Base-by-base conservation (phyloP, 2,888 invertebrate species). In the Alitta virens region DNA sequence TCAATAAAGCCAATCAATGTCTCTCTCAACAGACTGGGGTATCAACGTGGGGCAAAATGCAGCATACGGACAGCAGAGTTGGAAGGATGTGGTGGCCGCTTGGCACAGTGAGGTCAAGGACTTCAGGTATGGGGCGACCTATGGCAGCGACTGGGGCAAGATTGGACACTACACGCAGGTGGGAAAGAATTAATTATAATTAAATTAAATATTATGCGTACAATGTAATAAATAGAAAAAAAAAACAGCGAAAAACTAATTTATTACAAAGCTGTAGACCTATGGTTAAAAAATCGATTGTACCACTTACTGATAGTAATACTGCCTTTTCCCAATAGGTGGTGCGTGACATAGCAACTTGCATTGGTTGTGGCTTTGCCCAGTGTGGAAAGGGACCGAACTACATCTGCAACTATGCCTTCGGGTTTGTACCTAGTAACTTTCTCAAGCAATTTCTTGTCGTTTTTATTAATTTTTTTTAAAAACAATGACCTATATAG, bases 391-490 rank as follows among this genome's bases (percentile, higher is more conserved):
- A 42, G 7, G 43, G 43, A 16, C 24, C 23, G 1, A 42, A n/a
- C 33, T 60, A 60, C 27, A 25, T 60, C 18, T 60, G 60, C 46
- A 60, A 60, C 49, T 60, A 60, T 21, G 60, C 60, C 1, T 38
- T 54, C 26, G 60, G 60, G 60, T 60, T 25, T 18, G 54, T 26
- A n/a, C n/a, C n/a, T n/a, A n/a, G n/a, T n/a, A n/a, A 16, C 14
- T 3, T 40, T 14, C n/a, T n/a, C n/a, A n/a, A n/a, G n/a, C n/a
- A n/a, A n/a, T n/a, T n/a, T 2, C 21, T 26, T n/a, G n/a, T n/a
- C 2, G 23, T 18, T 7, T 50, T 50, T 50, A 12, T 14, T 50
- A 14, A 12, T 14, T 12, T 50, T 53, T 16, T 18, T 2, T 53
- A n/a, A n/a, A n/a, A n/a, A n/a, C n/a, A n/a, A n/a, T n/a, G n/a